Conservation (phyloP, 2,888 invertebrate species). For the Cosmopolites sordidus region DNA sequence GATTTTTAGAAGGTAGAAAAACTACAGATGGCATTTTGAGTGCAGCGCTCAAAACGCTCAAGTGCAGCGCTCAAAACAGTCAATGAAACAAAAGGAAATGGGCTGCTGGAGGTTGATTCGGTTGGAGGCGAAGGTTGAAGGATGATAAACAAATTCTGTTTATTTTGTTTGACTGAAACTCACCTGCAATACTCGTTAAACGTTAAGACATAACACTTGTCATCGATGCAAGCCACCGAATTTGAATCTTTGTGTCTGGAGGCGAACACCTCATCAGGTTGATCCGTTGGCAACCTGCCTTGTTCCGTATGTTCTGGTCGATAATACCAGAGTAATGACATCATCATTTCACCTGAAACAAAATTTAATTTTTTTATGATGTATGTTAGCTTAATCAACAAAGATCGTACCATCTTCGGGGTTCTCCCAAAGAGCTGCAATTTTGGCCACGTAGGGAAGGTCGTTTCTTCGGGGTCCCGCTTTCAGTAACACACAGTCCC, state of each 20-base stretch:
- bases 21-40: no score
- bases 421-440: conserved; percentile 92
- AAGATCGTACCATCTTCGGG: conserved; percentile 73
- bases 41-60: no score
- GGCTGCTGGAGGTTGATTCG: no score
- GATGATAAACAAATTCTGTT: no score
- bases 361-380: not conserved
- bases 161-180: not conserved
- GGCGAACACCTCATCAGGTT: conserved; percentile 90
- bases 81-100: no score
- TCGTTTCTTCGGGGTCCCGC: conserved; percentile 79
- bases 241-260: conserved; percentile 93
- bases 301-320: conserved; percentile 94
- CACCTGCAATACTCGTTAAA: conserved; percentile 96
- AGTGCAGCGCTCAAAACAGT: no score
- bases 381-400: not conserved
- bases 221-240: conserved; percentile 96
- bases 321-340: conserved; percentile 95
- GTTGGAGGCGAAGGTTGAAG: no score
- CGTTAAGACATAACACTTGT: conserved; percentile 94
- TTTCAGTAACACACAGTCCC: conserved; percentile 88
- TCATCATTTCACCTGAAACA: conserved; percentile 85
- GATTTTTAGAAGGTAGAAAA: no score
- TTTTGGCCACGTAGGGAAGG: conserved; percentile 91
- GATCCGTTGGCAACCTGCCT: conserved; percentile 74